phyloP scores from a whole-genome alignment of 2,113 vertebrate species.

The Pungitius pungitius region DNA sequence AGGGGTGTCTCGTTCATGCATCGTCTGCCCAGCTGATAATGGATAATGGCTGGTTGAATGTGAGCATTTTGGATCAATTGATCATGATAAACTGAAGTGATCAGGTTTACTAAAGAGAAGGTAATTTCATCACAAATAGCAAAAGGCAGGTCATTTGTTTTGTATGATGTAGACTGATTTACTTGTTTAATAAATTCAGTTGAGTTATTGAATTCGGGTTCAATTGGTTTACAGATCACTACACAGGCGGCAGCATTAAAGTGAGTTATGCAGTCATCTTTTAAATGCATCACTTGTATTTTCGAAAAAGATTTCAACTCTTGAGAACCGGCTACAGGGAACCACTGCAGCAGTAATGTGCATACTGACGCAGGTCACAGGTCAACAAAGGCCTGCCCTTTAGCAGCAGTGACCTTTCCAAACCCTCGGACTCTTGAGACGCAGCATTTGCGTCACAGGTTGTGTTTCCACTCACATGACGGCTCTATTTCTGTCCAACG shows the following conservation, averaged over 20 bases:
- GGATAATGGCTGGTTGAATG: background rate
- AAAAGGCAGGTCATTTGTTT: conserved; percentile 38
- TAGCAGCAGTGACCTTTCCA: background rate
- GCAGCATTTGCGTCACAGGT: conserved; percentile 11
- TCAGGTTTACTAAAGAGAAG: background rate
- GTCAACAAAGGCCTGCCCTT: background rate
- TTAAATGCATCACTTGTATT: too few species aligned
- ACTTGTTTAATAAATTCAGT: conserved; percentile 74
- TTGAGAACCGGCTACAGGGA: too few species aligned
- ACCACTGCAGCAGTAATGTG: too few species aligned
- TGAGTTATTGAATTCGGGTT: background rate
- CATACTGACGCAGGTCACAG: conserved; percentile 1
- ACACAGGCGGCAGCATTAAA: too few species aligned
- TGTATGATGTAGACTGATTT: conserved; percentile 66
- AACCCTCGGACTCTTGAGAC: background rate
- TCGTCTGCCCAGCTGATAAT: background rate
- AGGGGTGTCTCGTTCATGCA: background rate
- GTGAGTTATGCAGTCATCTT: too few species aligned
- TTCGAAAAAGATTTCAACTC: too few species aligned
- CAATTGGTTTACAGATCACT: too few species aligned
- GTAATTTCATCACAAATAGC: conserved; percentile 20
- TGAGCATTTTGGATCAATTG: background rate
- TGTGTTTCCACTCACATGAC: conserved; percentile 65
- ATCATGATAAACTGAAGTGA: background rate
- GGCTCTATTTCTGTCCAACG: conserved; percentile 40